Conservation (phyloP, 2,888 invertebrate species). For the Caenorhabditis doughertyi region DNA sequence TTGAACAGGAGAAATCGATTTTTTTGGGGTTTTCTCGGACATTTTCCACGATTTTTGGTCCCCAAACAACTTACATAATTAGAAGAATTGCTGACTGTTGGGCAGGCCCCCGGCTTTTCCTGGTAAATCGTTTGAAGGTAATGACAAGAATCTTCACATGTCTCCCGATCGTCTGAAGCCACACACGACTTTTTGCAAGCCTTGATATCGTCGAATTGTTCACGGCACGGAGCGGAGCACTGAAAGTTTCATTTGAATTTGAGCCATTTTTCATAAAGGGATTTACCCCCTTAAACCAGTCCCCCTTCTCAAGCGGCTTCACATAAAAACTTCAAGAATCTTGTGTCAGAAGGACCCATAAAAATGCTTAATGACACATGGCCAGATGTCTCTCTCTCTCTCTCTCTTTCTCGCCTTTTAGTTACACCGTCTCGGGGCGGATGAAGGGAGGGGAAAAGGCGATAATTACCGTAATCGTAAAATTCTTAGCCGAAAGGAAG, state of each 20-base stretch:
- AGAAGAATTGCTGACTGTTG: constrained; percentile 71
- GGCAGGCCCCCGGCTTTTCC: constrained; percentile 83
- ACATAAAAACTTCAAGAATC: constrained; percentile 34
- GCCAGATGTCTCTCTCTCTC: constrained; percentile 2
- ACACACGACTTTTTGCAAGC: constrained; percentile 64
- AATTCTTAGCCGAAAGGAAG: background rate
- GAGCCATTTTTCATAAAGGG: too few relatives aligned
- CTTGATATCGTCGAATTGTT: constrained; percentile 67
- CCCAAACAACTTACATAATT: constrained; percentile 64
- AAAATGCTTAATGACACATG: constrained; percentile 44
- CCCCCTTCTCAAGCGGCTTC: background rate
- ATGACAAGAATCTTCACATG: constrained; percentile 82
- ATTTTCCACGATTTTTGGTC: too few relatives aligned
- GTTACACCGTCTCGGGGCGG: background rate
- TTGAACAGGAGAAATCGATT: too few relatives aligned
- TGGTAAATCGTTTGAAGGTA: constrained; percentile 82
- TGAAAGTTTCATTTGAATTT: constrained; percentile 64
- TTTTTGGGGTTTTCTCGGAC: too few relatives aligned
- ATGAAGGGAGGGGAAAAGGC: too few relatives aligned
- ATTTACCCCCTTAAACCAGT: background rate
- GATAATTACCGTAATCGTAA: constrained; percentile 51
- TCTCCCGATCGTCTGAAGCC: constrained; percentile 45
- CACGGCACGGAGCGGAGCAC: constrained; percentile 80
- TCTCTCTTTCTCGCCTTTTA: too few relatives aligned
- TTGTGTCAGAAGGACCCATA: constrained; percentile 10